Base-by-base conservation (phyloP, 2,888 invertebrate genomes). In the Lagria hirta region DNA sequence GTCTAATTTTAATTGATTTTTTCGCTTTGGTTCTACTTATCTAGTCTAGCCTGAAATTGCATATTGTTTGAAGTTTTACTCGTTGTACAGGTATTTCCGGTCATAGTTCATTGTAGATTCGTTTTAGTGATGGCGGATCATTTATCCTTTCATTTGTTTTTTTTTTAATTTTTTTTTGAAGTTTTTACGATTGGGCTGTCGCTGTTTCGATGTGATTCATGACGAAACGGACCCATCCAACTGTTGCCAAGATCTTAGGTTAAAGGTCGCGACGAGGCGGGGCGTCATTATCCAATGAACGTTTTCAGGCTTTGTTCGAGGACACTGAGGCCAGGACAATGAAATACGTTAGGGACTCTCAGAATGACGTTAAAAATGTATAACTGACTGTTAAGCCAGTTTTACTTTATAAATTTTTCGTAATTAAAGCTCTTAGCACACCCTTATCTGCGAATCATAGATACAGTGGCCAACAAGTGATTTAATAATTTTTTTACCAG, bases 41-140 rank as follows among this genome's bases (percentile, higher is more conserved):
- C 48, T 52, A 59, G 42, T 45, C 55, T 61, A 57, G 58, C 61
- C 58, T 61, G 61, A 61, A 61, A 61, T 60, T 49, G 55, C 51
- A 51, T 52, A 61, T 61, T 61, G 61, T 61, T 57, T 52, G 51
- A 52, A 52, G 54, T 48, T 44, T 43, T 50, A 37, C 41, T 23
- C 35, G 24, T 34, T 34, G 29, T 37, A 43, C 41, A 36, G 17
- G 26, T 38, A 34, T 45, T 43, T 51, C 53, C 51, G 53, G 50
- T 51, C 50, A 53, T 52, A 50, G 50, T 55, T 52, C 50, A 61
- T 61, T 61, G 61, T 60, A 43, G 51, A 61, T 61, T 61, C 52
- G 60, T 49, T 53, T 53, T 28, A 14, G 29, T 27, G 17, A 15
- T 37, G 32, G 34, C 35, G 38, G 33, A 14, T 28, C 18, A n/a